phyloP scores from a whole-genome alignment of 2,113 vertebrate genomes.

The Cottus gobio region DNA sequence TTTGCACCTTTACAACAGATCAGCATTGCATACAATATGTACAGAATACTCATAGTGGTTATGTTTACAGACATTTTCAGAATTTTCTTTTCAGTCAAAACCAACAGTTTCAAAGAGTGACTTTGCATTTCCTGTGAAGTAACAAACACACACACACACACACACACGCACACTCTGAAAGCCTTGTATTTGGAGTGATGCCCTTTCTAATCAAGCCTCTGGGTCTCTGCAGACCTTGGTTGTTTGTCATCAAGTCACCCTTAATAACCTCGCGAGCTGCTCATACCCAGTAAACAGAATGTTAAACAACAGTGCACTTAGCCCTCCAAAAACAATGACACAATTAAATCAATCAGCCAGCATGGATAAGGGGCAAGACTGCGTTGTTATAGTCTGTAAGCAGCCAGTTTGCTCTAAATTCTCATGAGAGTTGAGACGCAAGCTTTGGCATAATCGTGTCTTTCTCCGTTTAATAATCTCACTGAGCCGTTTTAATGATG shows the following conservation, averaged over 20 bases:
- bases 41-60: not conserved
- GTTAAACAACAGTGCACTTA: slow-evolving; percentile 73
- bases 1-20: not conserved
- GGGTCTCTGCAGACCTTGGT: slow-evolving; percentile 61
- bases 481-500: slow-evolving; percentile 53
- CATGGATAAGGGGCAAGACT: slow-evolving; percentile 52
- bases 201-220: slow-evolving; percentile 72
- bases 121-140: slow-evolving; percentile 25
- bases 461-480: slow-evolving; percentile 58
- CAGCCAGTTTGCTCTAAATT: slow-evolving; percentile 53
- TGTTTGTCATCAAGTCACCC: slow-evolving; percentile 77
- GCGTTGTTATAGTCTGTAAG: slow-evolving; percentile 43
- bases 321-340: slow-evolving; percentile 69
- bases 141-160: slow-evolving; percentile 23
- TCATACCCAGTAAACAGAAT: slow-evolving; percentile 75
- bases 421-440: slow-evolving; percentile 49
- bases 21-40: not conserved
- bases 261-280: slow-evolving; percentile 68
- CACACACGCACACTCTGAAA: slow-evolving; percentile 21
- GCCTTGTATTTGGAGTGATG: slow-evolving; percentile 56
- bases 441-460: slow-evolving; percentile 32
- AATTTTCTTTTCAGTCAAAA: slow-evolving; percentile 8
- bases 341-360: slow-evolving; percentile 76
- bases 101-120: slow-evolving; percentile 2
- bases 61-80: not conserved